phyloP scores from a whole-genome alignment of 1,140 invertebrate species.

The Euura lappo region DNA sequence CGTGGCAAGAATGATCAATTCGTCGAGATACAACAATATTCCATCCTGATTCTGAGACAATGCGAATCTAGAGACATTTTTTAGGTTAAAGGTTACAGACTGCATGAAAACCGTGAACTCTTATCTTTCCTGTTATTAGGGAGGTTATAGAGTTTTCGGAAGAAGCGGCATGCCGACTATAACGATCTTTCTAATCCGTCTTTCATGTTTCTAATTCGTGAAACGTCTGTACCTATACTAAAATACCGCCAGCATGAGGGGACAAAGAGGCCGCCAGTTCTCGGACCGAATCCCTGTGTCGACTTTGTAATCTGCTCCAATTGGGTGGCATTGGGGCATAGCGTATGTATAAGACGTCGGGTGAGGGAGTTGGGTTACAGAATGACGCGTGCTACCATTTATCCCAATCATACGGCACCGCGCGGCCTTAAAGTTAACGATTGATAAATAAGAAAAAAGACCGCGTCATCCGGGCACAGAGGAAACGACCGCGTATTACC shows the following conservation, averaged over 20 bases:
- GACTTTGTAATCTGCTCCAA: conserved; percentile 3
- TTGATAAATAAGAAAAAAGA: conserved; percentile 3
- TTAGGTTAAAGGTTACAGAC: too few species aligned
- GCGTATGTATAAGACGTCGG: neutral
- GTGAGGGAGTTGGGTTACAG: neutral
- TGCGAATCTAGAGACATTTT: too few species aligned
- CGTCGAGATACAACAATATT: too few species aligned
- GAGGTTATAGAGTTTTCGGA: too few species aligned
- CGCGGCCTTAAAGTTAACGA: neutral
- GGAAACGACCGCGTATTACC: neutral
- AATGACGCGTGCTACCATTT: conserved; percentile 4
- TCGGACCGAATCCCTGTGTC: conserved; percentile 3
- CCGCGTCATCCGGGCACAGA: conserved; percentile 6
- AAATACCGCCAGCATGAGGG: conserved; percentile 1
- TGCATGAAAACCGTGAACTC: too few species aligned
- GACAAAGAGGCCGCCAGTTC: neutral
- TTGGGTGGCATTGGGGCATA: conserved; percentile 1
- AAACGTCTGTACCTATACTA: neutral
- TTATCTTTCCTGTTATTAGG: too few species aligned
- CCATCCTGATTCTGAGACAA: too few species aligned
- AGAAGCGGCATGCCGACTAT: too few species aligned
- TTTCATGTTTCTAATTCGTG: too few species aligned
- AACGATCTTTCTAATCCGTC: too few species aligned
- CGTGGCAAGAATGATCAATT: too few species aligned
- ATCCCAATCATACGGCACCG: conserved; percentile 1